Percentiles rank a stretch among this genome's conserved stretches.
Conservation (phyloP, 2,888 invertebrate species). For the Eupithecia pulchellata region DNA sequence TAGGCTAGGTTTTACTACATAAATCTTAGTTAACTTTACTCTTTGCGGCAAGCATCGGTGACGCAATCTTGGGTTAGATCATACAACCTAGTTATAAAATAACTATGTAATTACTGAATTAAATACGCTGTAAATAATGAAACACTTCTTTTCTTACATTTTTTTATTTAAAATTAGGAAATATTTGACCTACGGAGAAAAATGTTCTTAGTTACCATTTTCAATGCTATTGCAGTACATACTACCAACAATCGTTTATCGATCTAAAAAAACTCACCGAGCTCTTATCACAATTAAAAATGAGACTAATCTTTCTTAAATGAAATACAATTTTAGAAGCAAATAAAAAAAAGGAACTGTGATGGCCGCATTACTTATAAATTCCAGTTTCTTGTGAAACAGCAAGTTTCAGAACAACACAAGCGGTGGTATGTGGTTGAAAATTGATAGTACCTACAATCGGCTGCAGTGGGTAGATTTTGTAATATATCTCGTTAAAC, state of each 20-base stretch:
- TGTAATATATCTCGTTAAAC: background rate
- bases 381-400: background rate
- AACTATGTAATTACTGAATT: background rate
- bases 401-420: background rate
- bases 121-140: background rate
- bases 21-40: background rate
- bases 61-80: background rate
- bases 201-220: background rate
- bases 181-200: background rate
- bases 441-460: background rate
- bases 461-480: background rate
- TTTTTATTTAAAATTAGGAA: conserved; percentile 6
- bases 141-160: background rate
- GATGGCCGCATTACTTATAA: background rate
- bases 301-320: background rate
- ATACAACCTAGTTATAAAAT: background rate
- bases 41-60: background rate
- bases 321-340: background rate
- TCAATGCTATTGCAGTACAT: background rate
- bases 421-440: too few species aligned
- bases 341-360: background rate
- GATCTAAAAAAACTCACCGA: background rate
- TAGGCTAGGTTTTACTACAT: background rate
- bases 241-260: background rate
- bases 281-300: background rate